A percentile compares a stretch with the other conserved stretches of the same genome.
Evolutionary conservation across 2,797 vertebrate species (phyloP).

Genomic region (Hippoglossus hippoglossus): DNA sequence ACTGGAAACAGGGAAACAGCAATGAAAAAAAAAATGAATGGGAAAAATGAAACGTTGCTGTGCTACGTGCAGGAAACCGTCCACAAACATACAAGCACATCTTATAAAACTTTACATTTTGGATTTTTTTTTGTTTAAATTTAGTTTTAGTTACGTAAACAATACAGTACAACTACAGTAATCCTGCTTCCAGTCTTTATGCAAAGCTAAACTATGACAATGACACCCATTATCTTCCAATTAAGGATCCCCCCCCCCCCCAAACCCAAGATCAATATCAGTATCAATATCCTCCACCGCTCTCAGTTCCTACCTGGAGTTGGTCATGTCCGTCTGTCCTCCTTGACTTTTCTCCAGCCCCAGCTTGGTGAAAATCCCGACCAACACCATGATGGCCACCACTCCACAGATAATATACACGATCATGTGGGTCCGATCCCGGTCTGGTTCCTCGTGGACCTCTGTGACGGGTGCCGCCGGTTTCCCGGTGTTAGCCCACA

Average conservation of each 20-base stretch:
- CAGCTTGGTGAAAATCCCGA: conserved; percentile 95
- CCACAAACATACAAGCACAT: too few species aligned
- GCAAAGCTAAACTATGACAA: neutral
- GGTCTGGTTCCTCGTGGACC: conserved; percentile 86
- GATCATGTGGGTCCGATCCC: conserved; percentile 95
- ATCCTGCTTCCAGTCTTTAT: neutral
- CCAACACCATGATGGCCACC: conserved; percentile 95
- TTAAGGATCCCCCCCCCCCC: neutral
- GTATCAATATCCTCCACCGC: neutral
- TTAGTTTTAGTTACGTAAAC: too few species aligned
- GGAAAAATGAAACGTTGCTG: too few species aligned
- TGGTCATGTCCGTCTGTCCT: conserved; percentile 91
- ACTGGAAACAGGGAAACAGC: neutral
- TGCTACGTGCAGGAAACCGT: too few species aligned
- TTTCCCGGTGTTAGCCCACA: conserved; percentile 94
- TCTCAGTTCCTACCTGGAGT: conserved; percentile 89
- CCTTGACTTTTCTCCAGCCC: conserved; percentile 93
- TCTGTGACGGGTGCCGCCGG: conserved; percentile 89
- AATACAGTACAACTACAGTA: too few species aligned
- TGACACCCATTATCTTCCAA: neutral
- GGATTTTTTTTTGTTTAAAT: too few species aligned
- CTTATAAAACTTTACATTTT: too few species aligned
- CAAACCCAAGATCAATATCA: neutral
- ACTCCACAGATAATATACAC: conserved; percentile 98
- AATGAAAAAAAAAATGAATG: too few species aligned